Conservation (phyloP, 2,113 vertebrate genomes). For the Bagarius yarrelli region DNA sequence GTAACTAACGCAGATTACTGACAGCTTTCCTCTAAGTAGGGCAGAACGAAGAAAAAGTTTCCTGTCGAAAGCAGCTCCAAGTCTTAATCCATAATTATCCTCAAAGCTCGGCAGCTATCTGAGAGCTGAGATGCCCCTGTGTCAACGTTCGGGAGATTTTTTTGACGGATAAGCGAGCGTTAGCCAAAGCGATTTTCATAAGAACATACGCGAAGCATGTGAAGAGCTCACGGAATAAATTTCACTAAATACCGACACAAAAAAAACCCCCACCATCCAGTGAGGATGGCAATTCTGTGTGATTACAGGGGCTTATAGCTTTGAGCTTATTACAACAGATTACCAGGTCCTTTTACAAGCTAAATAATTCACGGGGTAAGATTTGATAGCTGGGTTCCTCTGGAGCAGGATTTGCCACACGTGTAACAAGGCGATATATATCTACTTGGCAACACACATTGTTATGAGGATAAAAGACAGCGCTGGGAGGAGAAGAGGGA, state of each 20-base stretch:
- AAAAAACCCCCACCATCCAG: conserved; percentile 35
- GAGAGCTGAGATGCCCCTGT: conserved; percentile 44
- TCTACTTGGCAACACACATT: conserved; percentile 54
- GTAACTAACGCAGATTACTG: conserved; percentile 55
- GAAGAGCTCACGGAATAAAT: conserved; percentile 38
- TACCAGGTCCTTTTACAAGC: conserved; percentile 63
- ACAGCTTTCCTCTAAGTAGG: conserved; percentile 47
- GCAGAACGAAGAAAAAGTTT: conserved; percentile 39
- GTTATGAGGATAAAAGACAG: conserved; percentile 51
- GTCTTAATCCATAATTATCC: conserved; percentile 53
- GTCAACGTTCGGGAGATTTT: conserved; percentile 34
- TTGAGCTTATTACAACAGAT: conserved; percentile 56
- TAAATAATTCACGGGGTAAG: conserved; percentile 73
- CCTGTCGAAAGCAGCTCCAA: conserved; percentile 46
- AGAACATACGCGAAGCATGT: conserved; percentile 43
- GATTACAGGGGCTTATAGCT: conserved; percentile 44
- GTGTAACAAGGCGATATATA: conserved; percentile 72
- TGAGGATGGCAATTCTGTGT: conserved; percentile 43
- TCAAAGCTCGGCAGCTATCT: conserved; percentile 37
- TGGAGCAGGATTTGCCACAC: conserved; percentile 70
- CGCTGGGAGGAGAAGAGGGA: conserved; percentile 63
- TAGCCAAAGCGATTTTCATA: conserved; percentile 39
- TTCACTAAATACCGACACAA: conserved; percentile 51
- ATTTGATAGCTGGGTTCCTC: conserved; percentile 61
- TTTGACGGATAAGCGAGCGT: conserved; percentile 36